Percentiles rank a stretch among this genome's conserved stretches.
Conservation (phyloP, 2,888 invertebrate genomes). For the Xestia ashworthii region DNA sequence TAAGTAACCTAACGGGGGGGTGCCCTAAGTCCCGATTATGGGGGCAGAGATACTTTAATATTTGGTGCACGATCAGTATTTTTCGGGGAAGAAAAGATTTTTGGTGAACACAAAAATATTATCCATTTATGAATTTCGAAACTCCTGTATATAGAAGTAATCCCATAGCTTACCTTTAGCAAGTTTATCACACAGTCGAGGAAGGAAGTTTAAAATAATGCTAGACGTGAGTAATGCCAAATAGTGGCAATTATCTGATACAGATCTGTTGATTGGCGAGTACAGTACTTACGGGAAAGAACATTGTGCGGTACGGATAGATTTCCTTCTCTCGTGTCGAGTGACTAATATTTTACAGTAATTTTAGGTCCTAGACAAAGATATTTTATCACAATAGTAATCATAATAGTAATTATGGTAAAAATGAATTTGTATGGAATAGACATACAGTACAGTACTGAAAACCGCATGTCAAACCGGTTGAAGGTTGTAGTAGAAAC, state of each 20-base stretch:
- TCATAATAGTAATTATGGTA: neutral
- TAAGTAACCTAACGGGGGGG: no score
- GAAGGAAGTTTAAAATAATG: neutral
- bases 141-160: neutral
- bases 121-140: neutral
- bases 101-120: no score
- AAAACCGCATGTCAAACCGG: neutral
- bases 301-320: neutral
- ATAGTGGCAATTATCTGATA: conserved; percentile 2
- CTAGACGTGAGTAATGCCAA: neutral
- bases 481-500: neutral
- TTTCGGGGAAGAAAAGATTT: no score
- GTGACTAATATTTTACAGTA: neutral
- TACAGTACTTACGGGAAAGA: neutral
- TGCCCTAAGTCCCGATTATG: no score
- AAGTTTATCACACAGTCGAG: neutral
- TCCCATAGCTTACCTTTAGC: neutral
- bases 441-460: neutral
- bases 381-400: no score
- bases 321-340: neutral
- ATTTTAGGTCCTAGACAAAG: neutral
- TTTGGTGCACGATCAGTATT: no score
- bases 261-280: neutral
- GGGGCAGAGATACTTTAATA: no score
- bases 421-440: neutral